A percentile compares a stretch with the other conserved stretches of the same genome.
phyloP scores from a whole-genome alignment of 2,797 vertebrate species.

The Hozukius guyotensis region DNA sequence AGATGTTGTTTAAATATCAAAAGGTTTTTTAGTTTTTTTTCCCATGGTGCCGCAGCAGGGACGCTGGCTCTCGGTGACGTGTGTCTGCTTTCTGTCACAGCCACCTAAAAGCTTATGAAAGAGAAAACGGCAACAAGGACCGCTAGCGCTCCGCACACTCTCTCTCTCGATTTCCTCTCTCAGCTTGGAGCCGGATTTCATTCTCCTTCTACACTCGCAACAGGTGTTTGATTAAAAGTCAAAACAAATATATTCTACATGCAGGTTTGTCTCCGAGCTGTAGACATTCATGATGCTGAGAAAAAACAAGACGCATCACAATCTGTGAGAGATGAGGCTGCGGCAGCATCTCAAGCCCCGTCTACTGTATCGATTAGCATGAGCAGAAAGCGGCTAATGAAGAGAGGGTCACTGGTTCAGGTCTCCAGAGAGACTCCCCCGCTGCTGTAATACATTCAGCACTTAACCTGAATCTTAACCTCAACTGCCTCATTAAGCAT shows the following conservation, averaged over 20 bases:
- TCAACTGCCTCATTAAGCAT: conserved; percentile 53
- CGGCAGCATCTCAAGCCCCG: not conserved
- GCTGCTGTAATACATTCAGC: conserved; percentile 56
- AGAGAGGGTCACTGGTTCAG: conserved; percentile 32
- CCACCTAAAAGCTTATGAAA: conserved; percentile 41
- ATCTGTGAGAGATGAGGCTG: not conserved
- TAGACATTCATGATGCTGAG: not conserved
- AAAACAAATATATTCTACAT: not conserved
- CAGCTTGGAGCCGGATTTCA: not conserved
- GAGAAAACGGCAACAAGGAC: not conserved
- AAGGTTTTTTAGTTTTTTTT: conserved; percentile 3
- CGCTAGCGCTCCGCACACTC: not conserved
- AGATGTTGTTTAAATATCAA: not conserved
- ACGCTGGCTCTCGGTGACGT: conserved; percentile 7
- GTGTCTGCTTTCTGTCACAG: conserved; percentile 46
- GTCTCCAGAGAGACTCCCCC: conserved; percentile 25
- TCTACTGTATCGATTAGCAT: conserved; percentile 40
- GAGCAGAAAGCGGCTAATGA: conserved; percentile 31
- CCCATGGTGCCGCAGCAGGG: conserved; percentile 20
- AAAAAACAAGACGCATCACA: not conserved
- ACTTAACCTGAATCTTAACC: conserved; percentile 64
- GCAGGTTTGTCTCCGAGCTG: not conserved
- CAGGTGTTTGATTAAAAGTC: conserved; percentile 32
- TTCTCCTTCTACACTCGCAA: not conserved
- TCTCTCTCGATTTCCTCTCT: not conserved